Evolutionary conservation across 2,888 invertebrate species (phyloP).

Genomic region (Ctena decussata): DNA sequence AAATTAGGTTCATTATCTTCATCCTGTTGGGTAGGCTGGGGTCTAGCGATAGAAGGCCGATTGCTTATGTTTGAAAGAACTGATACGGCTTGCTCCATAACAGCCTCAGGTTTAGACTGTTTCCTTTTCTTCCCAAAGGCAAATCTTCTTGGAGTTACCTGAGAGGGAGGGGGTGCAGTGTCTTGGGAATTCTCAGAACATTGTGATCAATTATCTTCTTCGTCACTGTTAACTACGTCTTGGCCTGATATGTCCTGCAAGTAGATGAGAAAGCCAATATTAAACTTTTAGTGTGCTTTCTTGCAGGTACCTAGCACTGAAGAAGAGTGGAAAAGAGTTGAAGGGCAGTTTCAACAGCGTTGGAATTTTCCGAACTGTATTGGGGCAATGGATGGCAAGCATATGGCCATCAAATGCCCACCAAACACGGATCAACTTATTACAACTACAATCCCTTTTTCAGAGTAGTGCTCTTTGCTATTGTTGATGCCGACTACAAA

Average conservation of each 20-base stretch:
- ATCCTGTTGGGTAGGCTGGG: background rate
- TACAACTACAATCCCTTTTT: background rate
- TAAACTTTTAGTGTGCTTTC: background rate
- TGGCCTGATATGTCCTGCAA: background rate
- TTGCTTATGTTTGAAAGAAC: background rate
- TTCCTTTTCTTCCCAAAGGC: background rate
- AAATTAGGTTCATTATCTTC: background rate
- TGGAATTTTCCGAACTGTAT: slow-evolving; percentile 1
- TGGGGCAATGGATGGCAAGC: background rate
- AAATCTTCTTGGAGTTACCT: background rate
- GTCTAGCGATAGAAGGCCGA: background rate
- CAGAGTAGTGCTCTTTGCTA: background rate
- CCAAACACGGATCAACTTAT: background rate
- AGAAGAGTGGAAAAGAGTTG: background rate
- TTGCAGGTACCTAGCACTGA: background rate
- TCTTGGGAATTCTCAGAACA: background rate
- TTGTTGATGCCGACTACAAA: background rate
- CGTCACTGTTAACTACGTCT: background rate
- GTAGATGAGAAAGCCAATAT: background rate
- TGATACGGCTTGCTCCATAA: background rate
- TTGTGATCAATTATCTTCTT: background rate
- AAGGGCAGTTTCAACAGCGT: background rate
- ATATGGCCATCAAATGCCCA: background rate
- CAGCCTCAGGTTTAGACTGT: background rate
- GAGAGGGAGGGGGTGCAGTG: background rate